Percentiles rank a stretch among this genome's conserved stretches.
These are phyloP conservation scores for Kryptopterus vitreolus DNA, from an alignment of 2,797 vertebrate species.

Conservation along the genomic window DNA sequence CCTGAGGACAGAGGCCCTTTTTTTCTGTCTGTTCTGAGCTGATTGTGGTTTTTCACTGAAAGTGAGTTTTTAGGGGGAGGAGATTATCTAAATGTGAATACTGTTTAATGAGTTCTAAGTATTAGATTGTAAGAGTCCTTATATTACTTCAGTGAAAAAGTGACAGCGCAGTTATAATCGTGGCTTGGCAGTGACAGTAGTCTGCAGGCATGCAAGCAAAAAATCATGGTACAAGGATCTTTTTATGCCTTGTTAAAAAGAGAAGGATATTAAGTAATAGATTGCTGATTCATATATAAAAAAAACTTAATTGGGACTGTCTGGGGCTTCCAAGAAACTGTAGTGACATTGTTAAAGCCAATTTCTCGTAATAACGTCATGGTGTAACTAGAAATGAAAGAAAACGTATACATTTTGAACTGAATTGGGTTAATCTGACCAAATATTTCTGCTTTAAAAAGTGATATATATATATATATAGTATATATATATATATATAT, in stretches of 20 bases:
- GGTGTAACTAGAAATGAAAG: background rate
- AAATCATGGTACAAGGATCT: too few relatives aligned
- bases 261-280: constrained; percentile 2
- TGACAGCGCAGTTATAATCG: background rate
- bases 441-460: background rate
- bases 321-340: background rate
- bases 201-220: background rate
- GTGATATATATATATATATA: too few relatives aligned
- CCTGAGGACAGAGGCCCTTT: constrained; percentile 18
- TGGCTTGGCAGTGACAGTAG: background rate
- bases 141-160: background rate
- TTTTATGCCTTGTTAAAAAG: constrained; percentile 5
- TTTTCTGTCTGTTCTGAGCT: constrained; percentile 18
- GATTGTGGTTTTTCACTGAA: constrained; percentile 32
- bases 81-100: constrained; percentile 16
- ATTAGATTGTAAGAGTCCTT: background rate
- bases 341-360: background rate
- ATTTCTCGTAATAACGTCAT: background rate
- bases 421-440: background rate
- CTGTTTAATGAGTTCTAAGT: constrained; percentile 13
- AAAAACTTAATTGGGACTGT: constrained; percentile 4
- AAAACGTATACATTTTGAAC: background rate
- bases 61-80: background rate
- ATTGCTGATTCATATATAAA: background rate
- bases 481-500: too few relatives aligned